Evolutionary conservation across 2,888 invertebrate genomes (phyloP), one percentile per base, ranked within the genome.

Genomic region (Drosophila cracens): DNA sequence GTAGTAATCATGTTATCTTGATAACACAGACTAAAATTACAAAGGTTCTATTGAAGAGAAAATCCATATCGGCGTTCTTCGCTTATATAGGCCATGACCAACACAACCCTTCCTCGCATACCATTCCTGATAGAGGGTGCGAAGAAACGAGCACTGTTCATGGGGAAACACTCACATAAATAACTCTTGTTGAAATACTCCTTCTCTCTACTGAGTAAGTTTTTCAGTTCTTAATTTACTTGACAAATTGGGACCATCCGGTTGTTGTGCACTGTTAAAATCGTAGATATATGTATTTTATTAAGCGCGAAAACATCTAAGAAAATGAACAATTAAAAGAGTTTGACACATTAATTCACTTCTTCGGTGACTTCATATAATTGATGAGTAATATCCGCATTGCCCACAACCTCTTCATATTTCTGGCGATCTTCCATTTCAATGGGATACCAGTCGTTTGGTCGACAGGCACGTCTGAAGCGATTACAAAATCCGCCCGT

Each of bases 391-490:
- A 87, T 77, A 33, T 93, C 92, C 4, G 86, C 71, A 68, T 90
- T 89, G 6, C 90, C 90, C 69, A 93, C 74, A 4, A 78, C 61
- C 29, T 91, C 91, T 52, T 92, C 91, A 69, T 93, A 93, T 18
- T 78, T 74, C 59, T 92, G 92, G 3, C 91, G 90, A 40, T 92
- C 81, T 31, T 81, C 78, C 58, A 87, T 74, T 56, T 92, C 90
- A 0, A 74, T 48, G 0, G 93, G 93, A 88, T 92, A 93, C 93
- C 93, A 93, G 72, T 93, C 93, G 11, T 89, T 91, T 10, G 93
- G 92, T 2, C 91, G 79, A 40, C 90, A 84, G 11, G 90, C 79
- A 38, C 89, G 87, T 18, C 66, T 81, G n/a, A 93, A 83, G 0
- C 93, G 92, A 56, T 70, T 73, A 13, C 72, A 67, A 34, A 91